Conservation (phyloP, 2,113 vertebrate species). For the Rafetus swinhoei region DNA sequence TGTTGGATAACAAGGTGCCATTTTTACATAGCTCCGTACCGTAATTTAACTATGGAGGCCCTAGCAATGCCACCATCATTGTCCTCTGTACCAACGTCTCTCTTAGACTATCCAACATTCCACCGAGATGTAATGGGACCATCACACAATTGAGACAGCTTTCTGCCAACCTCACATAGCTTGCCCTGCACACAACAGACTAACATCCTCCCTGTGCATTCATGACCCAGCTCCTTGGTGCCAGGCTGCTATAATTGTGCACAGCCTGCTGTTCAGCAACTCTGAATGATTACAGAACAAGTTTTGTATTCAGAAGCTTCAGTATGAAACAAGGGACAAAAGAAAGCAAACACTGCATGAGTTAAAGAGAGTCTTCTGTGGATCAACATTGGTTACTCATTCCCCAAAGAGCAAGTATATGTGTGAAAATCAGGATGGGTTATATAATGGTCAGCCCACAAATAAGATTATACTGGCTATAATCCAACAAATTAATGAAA, state of each 20-base stretch:
- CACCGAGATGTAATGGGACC: not conserved
- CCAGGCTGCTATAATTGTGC: not conserved
- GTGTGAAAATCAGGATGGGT: fast-evolving
- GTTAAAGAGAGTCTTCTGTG: not conserved
- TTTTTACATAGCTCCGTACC: not conserved
- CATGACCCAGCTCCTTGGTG: not conserved
- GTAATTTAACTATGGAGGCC: fast-evolving
- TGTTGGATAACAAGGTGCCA: not conserved
- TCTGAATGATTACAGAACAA: fast-evolving
- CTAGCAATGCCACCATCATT: not conserved
- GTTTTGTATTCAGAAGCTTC: not conserved
- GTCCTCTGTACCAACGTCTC: not conserved
- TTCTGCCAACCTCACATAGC: not conserved
- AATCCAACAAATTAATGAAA: not conserved
- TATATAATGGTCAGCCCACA: fast-evolving
- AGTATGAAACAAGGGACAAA: not conserved
- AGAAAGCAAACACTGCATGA: not conserved
- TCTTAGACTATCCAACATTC: not conserved
- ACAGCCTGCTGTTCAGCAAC: not conserved
- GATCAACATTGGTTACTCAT: fast-evolving
- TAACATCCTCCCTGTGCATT: not conserved
- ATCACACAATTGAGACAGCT: not conserved
- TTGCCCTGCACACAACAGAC: not conserved
- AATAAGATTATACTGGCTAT: not conserved
- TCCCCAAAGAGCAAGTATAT: not conserved